Conservation (phyloP, 2,113 vertebrate genomes). For the Cephalopholis sonnerati region DNA sequence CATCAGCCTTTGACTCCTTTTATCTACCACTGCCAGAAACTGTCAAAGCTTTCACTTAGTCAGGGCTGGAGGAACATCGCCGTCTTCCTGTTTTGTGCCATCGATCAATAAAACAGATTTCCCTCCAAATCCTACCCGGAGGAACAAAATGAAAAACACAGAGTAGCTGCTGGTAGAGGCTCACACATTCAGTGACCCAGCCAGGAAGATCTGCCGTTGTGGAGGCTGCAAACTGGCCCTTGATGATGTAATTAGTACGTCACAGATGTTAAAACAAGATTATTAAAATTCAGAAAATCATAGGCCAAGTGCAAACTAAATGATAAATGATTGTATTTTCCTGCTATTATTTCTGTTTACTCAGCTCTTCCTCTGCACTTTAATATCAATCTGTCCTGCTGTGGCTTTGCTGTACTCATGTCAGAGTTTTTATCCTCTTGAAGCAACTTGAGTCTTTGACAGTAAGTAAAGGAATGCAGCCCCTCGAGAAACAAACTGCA, state of each 20-base stretch:
- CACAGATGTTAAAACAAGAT: neutral
- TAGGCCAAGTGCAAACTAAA: neutral
- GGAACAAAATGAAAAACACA: conserved; percentile 43
- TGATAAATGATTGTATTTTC: conserved; percentile 1
- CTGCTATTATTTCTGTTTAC: conserved; percentile 18
- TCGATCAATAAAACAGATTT: conserved; percentile 46
- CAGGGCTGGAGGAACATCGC: conserved; percentile 11
- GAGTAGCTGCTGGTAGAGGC: conserved; percentile 5
- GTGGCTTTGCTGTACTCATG: conserved; percentile 26
- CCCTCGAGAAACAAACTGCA: conserved; percentile 50
- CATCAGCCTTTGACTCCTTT: conserved; percentile 21
- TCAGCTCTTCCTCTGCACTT: conserved; percentile 17
- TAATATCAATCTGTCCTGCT: conserved; percentile 1
- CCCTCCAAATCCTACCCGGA: conserved; percentile 27
- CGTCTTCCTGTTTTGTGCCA: conserved; percentile 39
- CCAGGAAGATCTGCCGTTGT: too few relatives aligned
- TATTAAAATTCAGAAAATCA: neutral
- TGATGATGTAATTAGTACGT: neutral
- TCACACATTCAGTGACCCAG: too few relatives aligned
- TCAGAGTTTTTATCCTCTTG: conserved; percentile 27
- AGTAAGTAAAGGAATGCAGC: conserved; percentile 74
- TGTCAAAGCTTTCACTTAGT: conserved; percentile 34
- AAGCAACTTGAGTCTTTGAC: conserved; percentile 51
- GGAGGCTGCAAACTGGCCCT: neutral
- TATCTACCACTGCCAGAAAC: conserved; percentile 22